Evolutionary conservation across 2,113 vertebrate genomes (phyloP), one percentile per base, ranked within the genome.

Genomic region (Capricornis sumatraensis): DNA sequence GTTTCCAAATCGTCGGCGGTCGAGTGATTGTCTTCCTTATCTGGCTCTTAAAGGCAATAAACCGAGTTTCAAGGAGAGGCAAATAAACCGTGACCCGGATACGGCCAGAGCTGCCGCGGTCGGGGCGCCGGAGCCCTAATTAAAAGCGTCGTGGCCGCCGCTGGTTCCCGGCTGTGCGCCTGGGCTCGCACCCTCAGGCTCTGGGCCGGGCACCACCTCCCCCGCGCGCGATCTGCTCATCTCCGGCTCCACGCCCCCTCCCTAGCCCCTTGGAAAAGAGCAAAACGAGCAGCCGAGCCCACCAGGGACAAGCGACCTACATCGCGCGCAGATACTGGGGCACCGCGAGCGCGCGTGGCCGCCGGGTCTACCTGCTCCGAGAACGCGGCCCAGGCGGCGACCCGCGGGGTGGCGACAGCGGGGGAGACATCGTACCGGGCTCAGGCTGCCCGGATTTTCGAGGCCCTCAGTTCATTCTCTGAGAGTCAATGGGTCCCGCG

Each of bases 1-100:
- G 98, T 98, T 98, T 99, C 99, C 95, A 99, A 98, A 98, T 99
- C 99, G 97, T 99, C 99, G 40, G 99, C 99, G 30, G 99, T 99
- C 28, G 99, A 97, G 84, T 99, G 98, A 97, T 97, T 99, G 98
- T 99, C 99, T 96, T 99, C 99, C 97, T 98, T 99, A 86, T 99
- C 99, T 92, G 98, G 98, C 94, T 99, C 99, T 98, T 98, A 98
- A 98, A 99, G 98, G 97, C 87, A 98, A 99, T 98, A 99, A 99
- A 98, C 96, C 98, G 98, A 97, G 98, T 99, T 98, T 99, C 97
- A 97, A 96, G 97, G 98, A n/a, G 98, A 98, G 93, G 98, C 98
- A 98, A 98, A 30, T 97, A 98, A 98, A 98, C 97, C 97, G 94
- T 19, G 98, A 97, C 97, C 98, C 98, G 93, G 98, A 98, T 98